Percentiles rank a stretch among this genome's conserved stretches.
Conservation (phyloP, 2,113 vertebrate genomes). For the Anhinga rufa region DNA sequence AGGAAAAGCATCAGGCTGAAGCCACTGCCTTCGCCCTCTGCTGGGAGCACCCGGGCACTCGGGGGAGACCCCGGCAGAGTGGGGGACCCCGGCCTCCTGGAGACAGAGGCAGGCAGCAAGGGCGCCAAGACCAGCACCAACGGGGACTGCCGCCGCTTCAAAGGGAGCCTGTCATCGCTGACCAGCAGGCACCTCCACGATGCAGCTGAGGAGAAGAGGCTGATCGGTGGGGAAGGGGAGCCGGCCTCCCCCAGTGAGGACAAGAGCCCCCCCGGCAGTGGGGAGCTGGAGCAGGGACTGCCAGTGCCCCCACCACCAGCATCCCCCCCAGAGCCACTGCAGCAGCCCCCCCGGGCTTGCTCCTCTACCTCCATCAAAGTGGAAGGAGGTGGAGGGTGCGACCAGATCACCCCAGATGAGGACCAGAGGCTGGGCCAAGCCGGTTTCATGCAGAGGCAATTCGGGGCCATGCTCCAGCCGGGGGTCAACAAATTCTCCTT, state of each 20-base stretch:
- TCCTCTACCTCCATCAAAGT: conserved; percentile 84
- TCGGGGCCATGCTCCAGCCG: conserved; percentile 96
- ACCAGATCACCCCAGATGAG: conserved; percentile 90
- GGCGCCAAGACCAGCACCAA: conserved; percentile 90
- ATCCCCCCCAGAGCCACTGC: conserved; percentile 52
- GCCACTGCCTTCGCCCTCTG: conserved; percentile 83
- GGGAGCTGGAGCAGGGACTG: conserved; percentile 68
- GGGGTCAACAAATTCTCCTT: conserved; percentile 99
- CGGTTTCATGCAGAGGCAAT: conserved; percentile 96
- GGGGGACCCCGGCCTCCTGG: conserved; percentile 6
- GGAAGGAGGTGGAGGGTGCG: conserved; percentile 84
- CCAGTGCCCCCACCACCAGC: conserved; percentile 31
- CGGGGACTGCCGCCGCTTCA: conserved; percentile 93
- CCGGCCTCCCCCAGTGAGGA: conserved; percentile 81
- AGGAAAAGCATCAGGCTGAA: conserved; percentile 93
- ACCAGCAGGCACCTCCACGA: conserved; percentile 89
- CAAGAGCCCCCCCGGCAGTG: conserved; percentile 72
- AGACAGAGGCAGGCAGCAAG: conserved; percentile 76
- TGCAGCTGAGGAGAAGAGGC: conserved; percentile 87
- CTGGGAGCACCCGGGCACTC: conserved; percentile 73
- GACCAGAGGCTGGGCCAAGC: conserved; percentile 87
- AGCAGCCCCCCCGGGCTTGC: conserved; percentile 55
- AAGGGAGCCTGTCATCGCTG: conserved; percentile 94
- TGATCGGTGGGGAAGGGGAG: conserved; percentile 90
- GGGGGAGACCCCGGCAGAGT: conserved; percentile 30